Conservation (phyloP, 2,797 vertebrate genomes). For the Micrastur ruficollis region DNA sequence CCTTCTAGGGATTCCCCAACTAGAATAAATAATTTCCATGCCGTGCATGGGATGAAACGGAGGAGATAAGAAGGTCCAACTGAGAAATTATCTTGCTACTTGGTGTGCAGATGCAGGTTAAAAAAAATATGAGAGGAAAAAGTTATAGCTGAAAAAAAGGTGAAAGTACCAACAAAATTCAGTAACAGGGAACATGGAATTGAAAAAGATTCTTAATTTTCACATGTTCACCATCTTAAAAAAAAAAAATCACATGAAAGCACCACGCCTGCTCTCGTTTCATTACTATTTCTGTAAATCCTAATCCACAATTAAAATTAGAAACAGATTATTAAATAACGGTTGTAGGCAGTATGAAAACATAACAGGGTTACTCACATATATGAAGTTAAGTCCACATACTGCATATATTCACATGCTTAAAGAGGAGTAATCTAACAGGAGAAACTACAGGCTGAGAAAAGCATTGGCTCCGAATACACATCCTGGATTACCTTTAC, state of each 20-base stretch:
- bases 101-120: background rate
- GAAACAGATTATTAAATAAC: background rate
- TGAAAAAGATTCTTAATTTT: background rate
- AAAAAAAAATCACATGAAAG: background rate
- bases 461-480: background rate
- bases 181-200: background rate
- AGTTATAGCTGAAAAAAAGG: background rate
- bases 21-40: background rate
- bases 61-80: background rate
- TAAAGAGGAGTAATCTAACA: background rate
- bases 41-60: background rate
- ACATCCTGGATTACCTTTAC: background rate
- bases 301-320: background rate
- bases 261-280: background rate
- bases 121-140: background rate
- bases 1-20: background rate
- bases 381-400: background rate
- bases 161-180: background rate
- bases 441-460: background rate
- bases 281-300: background rate
- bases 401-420: background rate
- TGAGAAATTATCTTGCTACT: background rate
- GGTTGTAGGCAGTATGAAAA: background rate
- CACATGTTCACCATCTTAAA: background rate
- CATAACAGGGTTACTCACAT: background rate